Percentiles rank a stretch among this genome's conserved stretches.
These are phyloP conservation scores for Mus caroli DNA, from an alignment of 2,797 vertebrate species.

Conservation along the genomic window DNA sequence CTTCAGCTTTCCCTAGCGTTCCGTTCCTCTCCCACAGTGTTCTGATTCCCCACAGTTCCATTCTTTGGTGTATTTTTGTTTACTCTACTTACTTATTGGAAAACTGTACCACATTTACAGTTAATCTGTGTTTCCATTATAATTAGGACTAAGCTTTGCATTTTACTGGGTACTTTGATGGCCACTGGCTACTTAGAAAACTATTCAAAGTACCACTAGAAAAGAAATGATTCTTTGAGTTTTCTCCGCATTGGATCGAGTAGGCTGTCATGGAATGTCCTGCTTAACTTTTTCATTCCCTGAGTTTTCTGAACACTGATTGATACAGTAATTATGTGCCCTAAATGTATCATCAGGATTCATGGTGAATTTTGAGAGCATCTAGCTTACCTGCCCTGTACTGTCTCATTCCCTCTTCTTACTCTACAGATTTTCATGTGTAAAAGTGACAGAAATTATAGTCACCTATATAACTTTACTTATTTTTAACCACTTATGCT, in stretches of 20 bases:
- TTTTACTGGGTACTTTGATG: background rate
- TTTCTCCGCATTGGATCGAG: no score
- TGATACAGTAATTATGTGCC: background rate
- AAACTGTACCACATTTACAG: background rate
- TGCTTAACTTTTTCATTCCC: background rate
- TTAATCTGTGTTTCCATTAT: slow-evolving; percentile 7
- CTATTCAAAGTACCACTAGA: slow-evolving; percentile 1
- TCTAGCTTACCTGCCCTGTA: no score
- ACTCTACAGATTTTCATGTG: background rate
- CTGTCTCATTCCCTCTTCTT: background rate
- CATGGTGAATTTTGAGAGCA: background rate
- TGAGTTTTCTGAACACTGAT: background rate
- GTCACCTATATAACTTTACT: background rate
- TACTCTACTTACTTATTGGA: background rate
- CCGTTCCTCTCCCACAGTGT: background rate
- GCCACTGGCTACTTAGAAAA: background rate
- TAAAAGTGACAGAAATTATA: background rate
- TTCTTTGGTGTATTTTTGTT: slow-evolving; percentile 12
- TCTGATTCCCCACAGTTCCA: background rate
- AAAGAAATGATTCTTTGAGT: slow-evolving; percentile 54
- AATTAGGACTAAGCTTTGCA: background rate
- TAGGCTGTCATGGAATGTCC: background rate
- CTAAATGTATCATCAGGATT: background rate
- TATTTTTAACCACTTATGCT: background rate
- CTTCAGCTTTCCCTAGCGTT: background rate